phyloP scores from a whole-genome alignment of 2,797 vertebrate species.

The Chloroceryle inda region DNA sequence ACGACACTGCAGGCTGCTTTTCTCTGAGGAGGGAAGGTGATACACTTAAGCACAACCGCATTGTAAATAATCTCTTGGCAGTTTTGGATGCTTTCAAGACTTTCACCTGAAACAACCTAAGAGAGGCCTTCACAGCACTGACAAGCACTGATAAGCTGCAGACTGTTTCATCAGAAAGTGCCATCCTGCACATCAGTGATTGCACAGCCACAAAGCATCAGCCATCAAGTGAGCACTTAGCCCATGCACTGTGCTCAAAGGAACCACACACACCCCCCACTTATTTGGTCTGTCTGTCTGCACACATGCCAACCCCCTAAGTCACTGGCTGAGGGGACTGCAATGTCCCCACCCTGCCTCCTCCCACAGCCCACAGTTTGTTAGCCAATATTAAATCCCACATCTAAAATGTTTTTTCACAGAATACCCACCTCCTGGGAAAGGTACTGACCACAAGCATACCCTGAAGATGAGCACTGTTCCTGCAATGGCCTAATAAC shows the following conservation, averaged over 20 bases:
- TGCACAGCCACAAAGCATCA: neutral
- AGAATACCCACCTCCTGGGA: neutral
- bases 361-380: neutral
- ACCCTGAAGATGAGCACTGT: conserved; percentile 5
- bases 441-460: neutral
- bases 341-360: neutral
- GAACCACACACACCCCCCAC: neutral
- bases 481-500: neutral
- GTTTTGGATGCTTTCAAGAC: neutral
- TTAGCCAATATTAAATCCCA: neutral
- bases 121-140: neutral
- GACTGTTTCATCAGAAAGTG: neutral
- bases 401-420: neutral
- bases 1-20: neutral
- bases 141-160: neutral
- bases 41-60: rapidly evolving
- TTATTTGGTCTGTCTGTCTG: neutral
- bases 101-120: neutral
- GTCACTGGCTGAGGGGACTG: neutral
- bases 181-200: neutral
- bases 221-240: neutral
- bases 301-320: neutral
- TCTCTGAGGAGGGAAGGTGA: neutral
- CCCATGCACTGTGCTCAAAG: neutral
- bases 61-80: neutral